phyloP scores from a whole-genome alignment of 2,797 vertebrate species.

The Cyclopterus lumpus region DNA sequence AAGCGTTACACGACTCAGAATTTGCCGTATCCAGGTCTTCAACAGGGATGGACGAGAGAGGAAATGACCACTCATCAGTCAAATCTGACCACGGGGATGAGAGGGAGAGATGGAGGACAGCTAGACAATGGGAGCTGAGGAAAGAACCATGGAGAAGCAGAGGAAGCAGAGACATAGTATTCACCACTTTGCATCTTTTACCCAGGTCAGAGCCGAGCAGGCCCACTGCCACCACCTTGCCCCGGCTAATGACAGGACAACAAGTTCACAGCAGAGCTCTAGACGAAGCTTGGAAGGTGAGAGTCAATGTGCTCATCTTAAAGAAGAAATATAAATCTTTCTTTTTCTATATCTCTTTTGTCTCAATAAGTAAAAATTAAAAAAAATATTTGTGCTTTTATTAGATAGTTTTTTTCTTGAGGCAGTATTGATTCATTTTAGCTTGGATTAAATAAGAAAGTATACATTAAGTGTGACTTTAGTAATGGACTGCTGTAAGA shows the following conservation, averaged over 20 bases:
- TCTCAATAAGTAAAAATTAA: neutral
- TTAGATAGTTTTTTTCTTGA: constrained; percentile 17
- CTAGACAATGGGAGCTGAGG: constrained; percentile 45
- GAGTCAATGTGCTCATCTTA: constrained; percentile 9
- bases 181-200: constrained; percentile 62
- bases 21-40: constrained; percentile 63
- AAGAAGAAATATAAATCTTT: neutral
- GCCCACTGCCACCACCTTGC: constrained; percentile 30
- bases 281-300: constrained; percentile 44
- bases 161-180: constrained; percentile 50
- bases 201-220: constrained; percentile 44
- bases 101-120: constrained; percentile 52
- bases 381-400: constrained; percentile 13
- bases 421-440: constrained; percentile 30
- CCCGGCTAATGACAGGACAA: constrained; percentile 22
- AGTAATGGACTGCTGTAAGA: constrained; percentile 18
- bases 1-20: constrained; percentile 63
- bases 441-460: constrained; percentile 20
- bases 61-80: constrained; percentile 83
- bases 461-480: constrained; percentile 20
- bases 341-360: neutral
- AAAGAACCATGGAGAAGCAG: constrained; percentile 56
- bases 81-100: constrained; percentile 56
- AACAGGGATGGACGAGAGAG: constrained; percentile 65
- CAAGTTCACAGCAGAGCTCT: constrained; percentile 15